Evolutionary conservation across 2,113 vertebrate genomes (phyloP).

Genomic region (Hylia prasina): DNA sequence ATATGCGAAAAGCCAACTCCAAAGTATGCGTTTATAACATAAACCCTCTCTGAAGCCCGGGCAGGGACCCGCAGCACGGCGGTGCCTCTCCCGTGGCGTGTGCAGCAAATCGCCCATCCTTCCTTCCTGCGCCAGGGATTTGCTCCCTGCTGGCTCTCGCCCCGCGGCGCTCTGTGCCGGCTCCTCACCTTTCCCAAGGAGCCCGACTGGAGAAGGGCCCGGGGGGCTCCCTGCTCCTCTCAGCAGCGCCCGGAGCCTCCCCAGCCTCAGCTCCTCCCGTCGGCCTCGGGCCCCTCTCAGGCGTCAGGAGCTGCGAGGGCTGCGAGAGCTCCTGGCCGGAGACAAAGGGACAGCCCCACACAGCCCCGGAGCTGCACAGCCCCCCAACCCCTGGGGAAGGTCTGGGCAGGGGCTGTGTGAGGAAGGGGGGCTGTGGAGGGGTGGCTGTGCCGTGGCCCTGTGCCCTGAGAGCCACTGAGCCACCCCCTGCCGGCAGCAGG

Average conservation of each 20-base stretch:
- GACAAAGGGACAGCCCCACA: neutral
- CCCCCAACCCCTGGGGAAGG: neutral
- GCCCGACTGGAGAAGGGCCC: neutral
- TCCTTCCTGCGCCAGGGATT: no score
- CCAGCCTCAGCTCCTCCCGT: neutral
- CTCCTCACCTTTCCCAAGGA: neutral
- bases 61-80: fast-evolving
- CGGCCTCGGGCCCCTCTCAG: no score
- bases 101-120: neutral
- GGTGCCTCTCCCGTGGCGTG: neutral
- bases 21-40: no score
- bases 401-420: fast-evolving
- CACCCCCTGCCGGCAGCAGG: neutral
- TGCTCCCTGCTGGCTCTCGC: neutral
- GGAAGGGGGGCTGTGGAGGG: neutral
- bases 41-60: neutral
- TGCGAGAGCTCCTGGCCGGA: neutral
- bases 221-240: neutral
- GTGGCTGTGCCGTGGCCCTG: neutral
- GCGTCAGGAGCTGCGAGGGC: neutral
- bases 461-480: neutral
- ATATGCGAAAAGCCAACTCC: no score
- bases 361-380: neutral
- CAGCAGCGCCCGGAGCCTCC: neutral
- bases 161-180: fast-evolving